Base-by-base conservation (phyloP, 1,140 invertebrate species). In the Nasonia longicornis region DNA sequence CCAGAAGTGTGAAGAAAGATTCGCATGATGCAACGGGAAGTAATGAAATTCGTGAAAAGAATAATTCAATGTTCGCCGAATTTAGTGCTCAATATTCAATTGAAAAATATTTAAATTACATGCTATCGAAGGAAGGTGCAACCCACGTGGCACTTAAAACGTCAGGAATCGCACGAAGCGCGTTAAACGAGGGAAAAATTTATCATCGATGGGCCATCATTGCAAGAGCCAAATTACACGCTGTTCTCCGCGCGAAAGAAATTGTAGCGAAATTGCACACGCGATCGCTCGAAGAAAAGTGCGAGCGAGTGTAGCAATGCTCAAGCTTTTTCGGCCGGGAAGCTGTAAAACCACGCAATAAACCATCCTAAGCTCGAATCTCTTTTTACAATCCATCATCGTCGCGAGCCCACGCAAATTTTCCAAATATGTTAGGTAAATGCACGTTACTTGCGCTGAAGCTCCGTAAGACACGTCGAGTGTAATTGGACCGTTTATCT, bases 261-360 rank as follows among this genome's bases (percentile, higher is more conserved):
- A 80, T 71, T 74, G 10, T 52, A 74, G 48, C 26, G 20, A 38
- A 80, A 80, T 80, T 71, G 58, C 63, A 72, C 6, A 58, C 16
- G 42, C 67, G 66, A 52, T 2, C 16, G 12, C 8, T 20, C 66
- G 2, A 6, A 52, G 45, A 52, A 77, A 77, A 77, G 70, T 42
- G 0, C 31, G 20, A n/a, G 26, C 26, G 52, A 72, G 71, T 72
- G 66, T 52, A 11, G 77, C 31, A 79, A 79, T 71, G 48, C 77
- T 42, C 71, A 63, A 6, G 58, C n/a, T 38, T 79, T 79, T 79
- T 78, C 29, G 14, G 8, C 2, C n/a, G n/a, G 38, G 8, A 71
- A 63, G 2, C 66, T 72, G 35, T 71, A 42, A 79, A 79, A 79
- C 26, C 48, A 14, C 31, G 48, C 48, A n/a, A 71, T 79, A 79